phyloP scores from a whole-genome alignment of 2,113 vertebrate genomes.

The Thymallus thymallus region DNA sequence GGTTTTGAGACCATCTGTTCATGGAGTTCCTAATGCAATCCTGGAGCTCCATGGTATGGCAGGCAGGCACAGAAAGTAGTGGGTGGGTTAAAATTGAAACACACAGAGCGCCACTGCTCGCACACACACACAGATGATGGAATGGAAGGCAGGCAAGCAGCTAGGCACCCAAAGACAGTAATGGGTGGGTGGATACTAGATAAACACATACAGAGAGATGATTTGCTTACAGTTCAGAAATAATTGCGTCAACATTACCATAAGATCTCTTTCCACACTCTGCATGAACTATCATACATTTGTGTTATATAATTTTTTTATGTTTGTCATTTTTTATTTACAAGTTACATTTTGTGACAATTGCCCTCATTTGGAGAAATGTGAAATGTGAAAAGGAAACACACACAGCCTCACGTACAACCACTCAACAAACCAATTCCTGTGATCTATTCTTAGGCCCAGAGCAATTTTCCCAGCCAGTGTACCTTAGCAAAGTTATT shows the following conservation, averaged over 20 bases:
- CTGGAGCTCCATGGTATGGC: slow-evolving; percentile 4
- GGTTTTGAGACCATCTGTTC: slow-evolving; percentile 34
- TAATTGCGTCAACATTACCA: background rate
- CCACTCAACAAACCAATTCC: background rate
- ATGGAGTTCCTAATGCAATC: slow-evolving; percentile 5
- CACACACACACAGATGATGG: too few relatives aligned
- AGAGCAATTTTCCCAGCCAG: slow-evolving; percentile 2
- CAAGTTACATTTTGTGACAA: background rate
- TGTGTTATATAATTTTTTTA: too few relatives aligned
- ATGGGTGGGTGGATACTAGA: too few relatives aligned
- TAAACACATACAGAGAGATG: background rate
- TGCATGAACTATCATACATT: too few relatives aligned
- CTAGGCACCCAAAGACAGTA: too few relatives aligned
- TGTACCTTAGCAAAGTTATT: slow-evolving; percentile 9
- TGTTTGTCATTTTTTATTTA: too few relatives aligned
- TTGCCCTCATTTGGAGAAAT: background rate
- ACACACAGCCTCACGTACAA: background rate
- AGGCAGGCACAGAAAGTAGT: background rate
- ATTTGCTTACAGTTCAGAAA: slow-evolving; percentile 14
- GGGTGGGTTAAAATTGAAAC: background rate
- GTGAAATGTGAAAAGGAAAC: background rate
- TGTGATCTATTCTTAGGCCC: slow-evolving; percentile 2
- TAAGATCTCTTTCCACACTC: too few relatives aligned
- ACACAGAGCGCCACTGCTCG: too few relatives aligned
- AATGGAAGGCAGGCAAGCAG: too few relatives aligned